Conservation (phyloP, 1,140 invertebrate species). For the Euura lappo region DNA sequence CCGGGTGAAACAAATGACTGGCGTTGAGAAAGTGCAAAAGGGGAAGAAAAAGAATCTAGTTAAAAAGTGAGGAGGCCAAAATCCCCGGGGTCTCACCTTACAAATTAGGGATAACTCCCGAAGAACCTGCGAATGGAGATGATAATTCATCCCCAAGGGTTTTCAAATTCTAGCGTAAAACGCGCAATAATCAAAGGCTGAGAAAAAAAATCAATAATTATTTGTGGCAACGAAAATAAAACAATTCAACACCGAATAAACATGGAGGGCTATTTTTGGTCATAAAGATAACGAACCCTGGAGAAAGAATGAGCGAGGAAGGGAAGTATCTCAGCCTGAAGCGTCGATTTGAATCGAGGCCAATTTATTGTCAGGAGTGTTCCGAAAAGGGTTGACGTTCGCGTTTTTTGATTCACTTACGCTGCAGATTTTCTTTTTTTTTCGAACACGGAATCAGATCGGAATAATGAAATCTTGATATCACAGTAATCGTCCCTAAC, state of each 20-base stretch:
- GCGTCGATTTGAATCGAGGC: slow-evolving; percentile 1
- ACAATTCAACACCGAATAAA: too few species aligned
- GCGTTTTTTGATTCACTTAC: neutral
- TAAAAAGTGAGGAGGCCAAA: slow-evolving; percentile 3
- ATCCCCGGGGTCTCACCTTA: neutral
- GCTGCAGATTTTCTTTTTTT: neutral
- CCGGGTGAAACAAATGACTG: neutral
- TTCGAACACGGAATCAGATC: too few species aligned
- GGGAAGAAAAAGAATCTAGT: slow-evolving; percentile 1
- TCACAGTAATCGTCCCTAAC: too few species aligned
- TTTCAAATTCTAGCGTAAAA: neutral
- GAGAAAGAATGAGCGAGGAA: neutral
- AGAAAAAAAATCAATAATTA: too few species aligned
- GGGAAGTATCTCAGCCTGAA: neutral
- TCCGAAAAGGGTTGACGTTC: neutral
- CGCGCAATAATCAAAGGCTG: too few species aligned
- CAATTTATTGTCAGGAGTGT: neutral
- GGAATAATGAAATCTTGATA: too few species aligned
- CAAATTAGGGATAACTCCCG: slow-evolving; percentile 7
- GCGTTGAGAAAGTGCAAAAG: neutral
- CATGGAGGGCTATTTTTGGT: too few species aligned
- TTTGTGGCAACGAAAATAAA: too few species aligned
- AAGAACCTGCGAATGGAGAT: neutral
- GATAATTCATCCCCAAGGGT: neutral
- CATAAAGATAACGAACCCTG: neutral